Evolutionary conservation across 2,113 vertebrate species (phyloP), one percentile per base, ranked within the genome.

Genomic region (Paralichthys olivaceus): DNA sequence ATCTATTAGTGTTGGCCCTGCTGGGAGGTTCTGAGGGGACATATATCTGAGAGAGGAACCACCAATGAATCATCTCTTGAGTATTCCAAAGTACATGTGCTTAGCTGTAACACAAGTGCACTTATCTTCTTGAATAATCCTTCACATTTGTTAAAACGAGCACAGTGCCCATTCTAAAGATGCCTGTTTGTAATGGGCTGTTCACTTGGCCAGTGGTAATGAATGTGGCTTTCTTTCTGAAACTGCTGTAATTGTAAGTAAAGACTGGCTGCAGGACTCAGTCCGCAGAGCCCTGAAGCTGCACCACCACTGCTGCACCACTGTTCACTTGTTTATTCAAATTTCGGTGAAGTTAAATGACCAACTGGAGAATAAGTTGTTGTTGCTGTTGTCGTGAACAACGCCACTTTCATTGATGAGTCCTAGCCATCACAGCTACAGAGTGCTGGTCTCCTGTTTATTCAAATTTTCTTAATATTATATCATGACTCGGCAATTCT

Each of bases 1-100:
- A 62, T 66, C 74, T 56, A 62, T 78, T 71, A 84, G 80, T 23
- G 53, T 37, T 20, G 45, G 45, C 45, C 45, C 45, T 49, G 45
- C 45, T 54, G 62, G 54, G 66, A 29, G 45, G 28, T 74, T 67
- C 22, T 62, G 40, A 59, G 25, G 75, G 51, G 77, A 56, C 45
- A 51, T 20, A 11, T 3, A 58, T 62, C 47, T 47, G 45, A 72
- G 58, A 67, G 53, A 54, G 40, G 53, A 69, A 58, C 66, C 57
- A 58, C 47, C 25, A 25, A 26, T 59, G 45, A 72, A 77, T 72
- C 61, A 57, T 23, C 28, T 45, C 40, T 60, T 66, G 23, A 7
- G 49, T 25, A 14, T 51, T 54, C 22, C 64, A 4, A 56, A 71
- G 71, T 14, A 19, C 19, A 49, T 49, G 53, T 23, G 56, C 15